Conservation (phyloP, 2,797 vertebrate species). For the Manis crassicaudata region DNA sequence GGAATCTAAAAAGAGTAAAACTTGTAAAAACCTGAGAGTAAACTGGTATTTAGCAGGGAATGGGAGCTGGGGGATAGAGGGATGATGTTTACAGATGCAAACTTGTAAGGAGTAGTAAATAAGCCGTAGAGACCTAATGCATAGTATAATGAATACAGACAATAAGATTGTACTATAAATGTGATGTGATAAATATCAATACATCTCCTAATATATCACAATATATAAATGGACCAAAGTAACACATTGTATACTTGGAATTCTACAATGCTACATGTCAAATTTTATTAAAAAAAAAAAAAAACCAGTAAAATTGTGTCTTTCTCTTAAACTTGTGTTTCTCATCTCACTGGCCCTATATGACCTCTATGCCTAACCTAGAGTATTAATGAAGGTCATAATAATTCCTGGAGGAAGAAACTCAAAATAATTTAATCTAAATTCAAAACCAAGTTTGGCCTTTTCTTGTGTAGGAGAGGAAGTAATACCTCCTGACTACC, state of each 20-base stretch:
- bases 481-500: not conserved
- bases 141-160: not conserved
- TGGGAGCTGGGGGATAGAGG: not conserved
- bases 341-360: not conserved
- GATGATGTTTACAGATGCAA: not conserved
- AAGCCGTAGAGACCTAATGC: not conserved
- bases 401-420: not conserved
- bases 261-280: no score
- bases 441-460: not conserved
- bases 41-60: not conserved
- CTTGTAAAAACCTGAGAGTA: not conserved
- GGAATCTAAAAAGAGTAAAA: not conserved
- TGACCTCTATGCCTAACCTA: not conserved
- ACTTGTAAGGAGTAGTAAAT: not conserved
- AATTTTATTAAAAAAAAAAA: not conserved
- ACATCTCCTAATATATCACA: not conserved
- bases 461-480: not conserved
- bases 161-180: not conserved
- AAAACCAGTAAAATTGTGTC: not conserved
- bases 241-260: not conserved
- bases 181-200: not conserved
- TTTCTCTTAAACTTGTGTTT: not conserved
- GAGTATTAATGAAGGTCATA: not conserved
- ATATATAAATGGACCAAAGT: not conserved
- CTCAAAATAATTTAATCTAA: not conserved